A percentile compares a stretch with the other conserved stretches of the same genome.
phyloP scores from a whole-genome alignment of 2,797 vertebrate genomes.

The Tokudaia tokunoshimensis region DNA sequence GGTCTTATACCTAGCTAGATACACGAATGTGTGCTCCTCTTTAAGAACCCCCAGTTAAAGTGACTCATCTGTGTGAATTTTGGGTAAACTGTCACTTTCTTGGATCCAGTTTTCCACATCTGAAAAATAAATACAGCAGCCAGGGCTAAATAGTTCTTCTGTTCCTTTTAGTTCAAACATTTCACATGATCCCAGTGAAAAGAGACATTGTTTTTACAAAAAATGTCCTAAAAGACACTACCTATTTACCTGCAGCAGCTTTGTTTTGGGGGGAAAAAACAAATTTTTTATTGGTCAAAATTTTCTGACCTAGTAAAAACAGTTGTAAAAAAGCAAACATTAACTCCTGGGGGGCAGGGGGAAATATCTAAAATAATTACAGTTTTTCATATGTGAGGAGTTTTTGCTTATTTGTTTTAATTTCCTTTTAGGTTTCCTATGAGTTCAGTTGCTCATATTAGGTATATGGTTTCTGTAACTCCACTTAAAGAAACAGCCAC shows the following conservation, averaged over 20 bases:
- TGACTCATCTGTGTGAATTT: constrained; percentile 37
- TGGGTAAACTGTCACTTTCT: background rate
- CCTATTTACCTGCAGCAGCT: background rate
- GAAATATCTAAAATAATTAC: constrained; percentile 27
- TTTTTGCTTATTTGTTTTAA: background rate
- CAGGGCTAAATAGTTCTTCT: background rate
- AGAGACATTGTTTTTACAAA: constrained; percentile 53
- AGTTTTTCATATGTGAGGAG: background rate
- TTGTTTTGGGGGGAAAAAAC: background rate
- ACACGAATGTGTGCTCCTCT: background rate
- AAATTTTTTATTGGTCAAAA: background rate
- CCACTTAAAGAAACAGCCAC: background rate
- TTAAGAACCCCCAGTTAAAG: constrained; percentile 25
- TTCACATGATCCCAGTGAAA: constrained; percentile 31
- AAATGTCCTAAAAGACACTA: constrained; percentile 51
- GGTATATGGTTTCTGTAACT: constrained; percentile 25
- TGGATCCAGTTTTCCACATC: background rate
- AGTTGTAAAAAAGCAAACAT: constrained; percentile 49
- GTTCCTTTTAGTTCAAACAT: constrained; percentile 32
- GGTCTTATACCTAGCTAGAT: background rate
- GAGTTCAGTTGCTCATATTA: constrained; percentile 5
- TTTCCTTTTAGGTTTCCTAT: constrained; percentile 47
- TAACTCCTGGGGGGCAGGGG: background rate
- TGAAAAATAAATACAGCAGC: constrained; percentile 28
- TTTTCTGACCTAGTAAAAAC: constrained; percentile 47